These are phyloP conservation scores for Mantis religiosa DNA, from an alignment of 2,888 invertebrate genomes.

Conservation along the genomic window DNA sequence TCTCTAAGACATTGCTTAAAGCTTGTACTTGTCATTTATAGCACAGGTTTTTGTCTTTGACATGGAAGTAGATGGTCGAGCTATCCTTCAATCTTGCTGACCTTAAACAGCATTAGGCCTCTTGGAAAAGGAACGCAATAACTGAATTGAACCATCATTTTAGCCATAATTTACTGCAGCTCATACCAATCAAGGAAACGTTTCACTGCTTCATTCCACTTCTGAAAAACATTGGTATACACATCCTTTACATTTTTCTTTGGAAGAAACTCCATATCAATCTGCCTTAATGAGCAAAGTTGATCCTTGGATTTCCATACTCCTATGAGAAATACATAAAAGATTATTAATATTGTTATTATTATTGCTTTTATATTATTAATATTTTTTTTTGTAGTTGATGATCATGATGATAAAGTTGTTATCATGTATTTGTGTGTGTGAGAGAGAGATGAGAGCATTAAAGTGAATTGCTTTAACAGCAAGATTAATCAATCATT, in stretches of 20 bases:
- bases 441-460: no score
- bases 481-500: no score
- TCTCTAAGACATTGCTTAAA: background rate
- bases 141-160: background rate
- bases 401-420: no score
- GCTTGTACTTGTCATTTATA: background rate
- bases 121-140: no score
- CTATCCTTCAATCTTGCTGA: no score
- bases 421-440: no score
- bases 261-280: slow-evolving; percentile 60
- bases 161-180: background rate
- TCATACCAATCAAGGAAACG: slow-evolving; percentile 56
- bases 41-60: background rate
- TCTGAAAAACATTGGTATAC: slow-evolving; percentile 41
- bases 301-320: slow-evolving; percentile 70
- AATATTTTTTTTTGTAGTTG: no score
- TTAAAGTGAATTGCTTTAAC: no score
- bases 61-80: background rate
- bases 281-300: slow-evolving; percentile 54
- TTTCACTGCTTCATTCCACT: slow-evolving; percentile 58
- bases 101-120: no score
- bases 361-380: no score
- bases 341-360: no score
- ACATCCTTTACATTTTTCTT: slow-evolving; percentile 38
- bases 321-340: slow-evolving; percentile 45